Base-by-base conservation (phyloP, 2,797 vertebrate genomes). In the Galago senegalensis region DNA sequence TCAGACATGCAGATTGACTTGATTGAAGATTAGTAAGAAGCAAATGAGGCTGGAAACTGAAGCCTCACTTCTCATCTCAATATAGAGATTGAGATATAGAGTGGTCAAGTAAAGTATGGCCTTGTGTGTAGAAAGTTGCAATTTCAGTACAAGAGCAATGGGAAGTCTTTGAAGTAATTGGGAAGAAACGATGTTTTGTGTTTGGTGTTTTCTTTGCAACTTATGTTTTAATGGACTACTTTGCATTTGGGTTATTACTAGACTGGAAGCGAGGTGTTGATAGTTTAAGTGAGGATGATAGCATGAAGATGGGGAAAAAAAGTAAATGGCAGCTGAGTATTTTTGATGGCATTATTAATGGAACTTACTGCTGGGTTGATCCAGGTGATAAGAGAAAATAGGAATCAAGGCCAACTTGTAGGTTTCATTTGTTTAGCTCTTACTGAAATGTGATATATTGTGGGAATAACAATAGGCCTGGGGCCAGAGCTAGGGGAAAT, bases 201-300 rank as follows among this genome's bases (percentile, higher is more conserved):
- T 31, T 84, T 53, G n/a, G 56, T 58, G 7, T 58, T 53, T 69
- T 89, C 27, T 67, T 80, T 94, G 23, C 11, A 69, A 77, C 37
- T 61, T 80, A 73, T 20, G 14, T 65, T 85, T 89, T 86, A 72
- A 80, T 75, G 84, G 43, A 76, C 23, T 67, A 37, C 34, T 63
- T 92, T 92, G 70, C 20, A 40, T 93, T 89, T 89, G 27, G 6
- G 49, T 65, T 82, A 89, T 89, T 72, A 86, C 58, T 70, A 81
- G 37, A 20, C 34, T 9, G 18, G 20, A 80, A 85, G 58, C 43
- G 73, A 34, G 67, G 37, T 79, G 14, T 72, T 81, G 60, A 7
- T 79, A 43, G 34, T 77, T 53, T 87, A 60, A 82, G 25, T 77
- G 89, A 79, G 23, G 20, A 7, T 82, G 34, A 77, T 73, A 81